These are phyloP conservation scores for Lagodon rhomboides DNA, from an alignment of 2,797 vertebrate genomes.

Conservation along the genomic window DNA sequence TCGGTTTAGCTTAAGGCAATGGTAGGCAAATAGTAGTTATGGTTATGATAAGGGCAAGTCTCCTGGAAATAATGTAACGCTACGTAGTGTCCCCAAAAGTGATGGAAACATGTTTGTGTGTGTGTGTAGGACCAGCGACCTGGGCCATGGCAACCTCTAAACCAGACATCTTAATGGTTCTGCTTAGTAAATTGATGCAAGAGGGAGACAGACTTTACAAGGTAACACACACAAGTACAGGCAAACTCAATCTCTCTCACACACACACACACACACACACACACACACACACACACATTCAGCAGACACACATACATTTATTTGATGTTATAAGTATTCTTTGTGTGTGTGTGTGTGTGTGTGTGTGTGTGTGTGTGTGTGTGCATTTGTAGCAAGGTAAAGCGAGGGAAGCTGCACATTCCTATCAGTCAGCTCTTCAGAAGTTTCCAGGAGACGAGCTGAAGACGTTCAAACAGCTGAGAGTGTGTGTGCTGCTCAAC, in stretches of 20 bases:
- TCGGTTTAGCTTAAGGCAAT: no score
- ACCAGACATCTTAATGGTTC: constrained; percentile 98
- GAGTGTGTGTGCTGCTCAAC: constrained; percentile 97
- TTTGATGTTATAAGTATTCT: background rate
- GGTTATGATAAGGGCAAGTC: no score
- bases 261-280: background rate
- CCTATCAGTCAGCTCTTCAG: constrained; percentile 98
- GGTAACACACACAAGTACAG: constrained; percentile 82
- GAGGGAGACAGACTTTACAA: constrained; percentile 98
- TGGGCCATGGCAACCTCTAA: constrained; percentile 99
- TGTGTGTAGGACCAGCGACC: constrained; percentile 93
- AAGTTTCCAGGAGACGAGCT: constrained; percentile 97
- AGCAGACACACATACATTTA: background rate
- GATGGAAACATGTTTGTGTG: constrained; percentile 13
- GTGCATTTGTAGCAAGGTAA: constrained; percentile 90
- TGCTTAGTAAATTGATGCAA: constrained; percentile 98
- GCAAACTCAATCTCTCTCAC: background rate
- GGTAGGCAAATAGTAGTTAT: no score
- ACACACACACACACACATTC: background rate
- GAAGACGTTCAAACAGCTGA: constrained; percentile 95
- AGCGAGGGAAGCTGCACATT: constrained; percentile 94
- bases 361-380: constrained; percentile 18
- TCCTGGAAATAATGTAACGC: no score
- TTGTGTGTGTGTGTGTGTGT: background rate
- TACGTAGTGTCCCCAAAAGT: no score